Base-by-base conservation (phyloP, 2,113 vertebrate species). In the Rutilus rutilus region DNA sequence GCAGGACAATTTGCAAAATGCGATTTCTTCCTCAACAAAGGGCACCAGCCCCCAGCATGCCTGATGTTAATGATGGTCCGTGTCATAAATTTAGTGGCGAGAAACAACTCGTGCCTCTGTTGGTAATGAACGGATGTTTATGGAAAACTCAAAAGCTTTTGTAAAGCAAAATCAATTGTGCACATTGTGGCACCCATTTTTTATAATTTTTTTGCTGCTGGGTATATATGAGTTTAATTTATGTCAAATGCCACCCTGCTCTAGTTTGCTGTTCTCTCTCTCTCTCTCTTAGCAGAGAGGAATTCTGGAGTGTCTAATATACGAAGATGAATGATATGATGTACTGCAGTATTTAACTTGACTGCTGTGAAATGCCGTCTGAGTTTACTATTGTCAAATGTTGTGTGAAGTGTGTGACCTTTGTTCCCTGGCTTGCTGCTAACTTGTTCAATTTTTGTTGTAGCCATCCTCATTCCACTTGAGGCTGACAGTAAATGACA, bases 161-260 rank as follows among this genome's bases (percentile, higher is more conserved):
- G 42, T 90, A 91, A 87, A 83, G 90, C 86, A 90, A 90, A 93
- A 92, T 94, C 90, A 92, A 93, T 93, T 92, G 92, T 89, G 88
- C 87, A 82, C 89, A 71, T 87, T 86, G 86, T 90, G 90, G 89
- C 90, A 90, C 90, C 85, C 23, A 39, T 73, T 54, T 39, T 82
- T 67, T 47, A 1, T 4, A 4, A 84, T 88, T 93, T 91, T 91
- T 93, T 92, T 90, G 91, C 85, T 87, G 90, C 85, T 83, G 83
- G n/a, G 65, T 65, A 87, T 90, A 89, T 91, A 90, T 86, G 89
- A 92, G 89, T 91, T 79, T 91, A 78, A 89, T 90, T 91, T 57
- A 52, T 52, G 54, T 89, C 89, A 81, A 87, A 90, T 80, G 33
- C 91, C 89, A 90, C 90, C 88, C 88, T 62, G 86, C 30, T 90